Percentiles rank a stretch among this genome's conserved stretches.
Evolutionary conservation across 2,797 vertebrate species (phyloP).

Genomic region (Pseudomugil tenellus): DNA sequence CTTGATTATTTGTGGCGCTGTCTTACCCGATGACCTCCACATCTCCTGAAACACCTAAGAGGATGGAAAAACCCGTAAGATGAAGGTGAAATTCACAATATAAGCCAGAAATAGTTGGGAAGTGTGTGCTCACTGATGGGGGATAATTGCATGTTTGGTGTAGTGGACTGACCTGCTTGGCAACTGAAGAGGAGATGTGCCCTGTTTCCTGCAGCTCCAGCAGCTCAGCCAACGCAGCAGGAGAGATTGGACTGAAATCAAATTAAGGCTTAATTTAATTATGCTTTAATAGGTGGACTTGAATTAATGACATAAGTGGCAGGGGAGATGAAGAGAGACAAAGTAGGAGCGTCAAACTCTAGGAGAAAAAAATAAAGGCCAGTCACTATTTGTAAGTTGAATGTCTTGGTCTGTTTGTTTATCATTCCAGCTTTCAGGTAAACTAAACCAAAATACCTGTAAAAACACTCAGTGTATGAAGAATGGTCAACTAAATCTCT

Average conservation of each 20-base stretch:
- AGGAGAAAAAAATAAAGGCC: constrained; percentile 16
- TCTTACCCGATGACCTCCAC: constrained; percentile 87
- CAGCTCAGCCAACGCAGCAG: constrained; percentile 87
- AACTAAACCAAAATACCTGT: constrained; percentile 32
- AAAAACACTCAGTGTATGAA: constrained; percentile 3
- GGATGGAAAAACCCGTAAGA: constrained; percentile 7
- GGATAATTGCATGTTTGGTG: constrained; percentile 35
- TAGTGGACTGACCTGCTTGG: constrained; percentile 87
- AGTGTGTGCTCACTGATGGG: constrained; percentile 1
- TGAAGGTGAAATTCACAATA: constrained; percentile 21
- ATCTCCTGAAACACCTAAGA: constrained; percentile 90
- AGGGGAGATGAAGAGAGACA: constrained; percentile 8
- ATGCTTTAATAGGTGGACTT: constrained; percentile 37
- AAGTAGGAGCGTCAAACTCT: constrained; percentile 12
- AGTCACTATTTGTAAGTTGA: constrained; percentile 34
- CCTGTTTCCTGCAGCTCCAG: constrained; percentile 88
- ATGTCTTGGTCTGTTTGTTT: constrained; percentile 37
- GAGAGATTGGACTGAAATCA: constrained; percentile 85
- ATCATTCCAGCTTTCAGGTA: constrained; percentile 31
- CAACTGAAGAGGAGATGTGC: constrained; percentile 88
- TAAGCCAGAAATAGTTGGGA: neutral
- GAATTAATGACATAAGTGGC: constrained; percentile 34
- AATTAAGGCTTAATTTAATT: constrained; percentile 47
- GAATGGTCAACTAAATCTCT: neutral
- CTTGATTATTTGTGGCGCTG: constrained; percentile 84